phyloP scores from a whole-genome alignment of 2,113 vertebrate genomes.

The Rana temporaria region DNA sequence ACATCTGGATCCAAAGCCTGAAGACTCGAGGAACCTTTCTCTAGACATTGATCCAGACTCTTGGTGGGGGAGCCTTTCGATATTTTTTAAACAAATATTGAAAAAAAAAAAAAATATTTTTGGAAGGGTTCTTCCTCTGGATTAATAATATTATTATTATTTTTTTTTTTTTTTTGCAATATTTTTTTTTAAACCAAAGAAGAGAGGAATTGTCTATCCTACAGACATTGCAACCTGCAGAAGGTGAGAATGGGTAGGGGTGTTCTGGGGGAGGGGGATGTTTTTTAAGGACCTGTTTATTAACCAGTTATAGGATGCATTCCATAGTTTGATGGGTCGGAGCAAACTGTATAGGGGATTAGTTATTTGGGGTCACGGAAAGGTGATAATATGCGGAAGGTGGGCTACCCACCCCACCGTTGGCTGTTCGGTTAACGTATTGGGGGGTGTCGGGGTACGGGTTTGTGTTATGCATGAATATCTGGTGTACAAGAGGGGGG shows the following conservation, averaged over 20 bases:
- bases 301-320: neutral
- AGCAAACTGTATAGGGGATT: neutral
- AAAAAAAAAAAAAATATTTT: neutral
- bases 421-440: neutral
- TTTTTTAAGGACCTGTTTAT: neutral
- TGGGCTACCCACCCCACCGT: neutral
- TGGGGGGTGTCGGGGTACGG: neutral
- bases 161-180: neutral
- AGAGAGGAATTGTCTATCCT: conserved; percentile 8
- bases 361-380: neutral
- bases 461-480: neutral
- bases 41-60: conserved; percentile 29
- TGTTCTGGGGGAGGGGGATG: neutral
- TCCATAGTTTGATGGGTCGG: neutral
- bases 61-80: too few relatives aligned
- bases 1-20: conserved; percentile 27
- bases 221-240: conserved; percentile 44
- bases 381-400: neutral
- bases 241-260: conserved; percentile 42
- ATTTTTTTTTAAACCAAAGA: conserved; percentile 37
- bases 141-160: neutral
- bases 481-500: neutral
- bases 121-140: neutral
- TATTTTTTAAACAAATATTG: conserved; percentile 2
- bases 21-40: conserved; percentile 35